Conservation (phyloP, 23 tunicate genomes). For the Oikopleura dioica region DNA sequence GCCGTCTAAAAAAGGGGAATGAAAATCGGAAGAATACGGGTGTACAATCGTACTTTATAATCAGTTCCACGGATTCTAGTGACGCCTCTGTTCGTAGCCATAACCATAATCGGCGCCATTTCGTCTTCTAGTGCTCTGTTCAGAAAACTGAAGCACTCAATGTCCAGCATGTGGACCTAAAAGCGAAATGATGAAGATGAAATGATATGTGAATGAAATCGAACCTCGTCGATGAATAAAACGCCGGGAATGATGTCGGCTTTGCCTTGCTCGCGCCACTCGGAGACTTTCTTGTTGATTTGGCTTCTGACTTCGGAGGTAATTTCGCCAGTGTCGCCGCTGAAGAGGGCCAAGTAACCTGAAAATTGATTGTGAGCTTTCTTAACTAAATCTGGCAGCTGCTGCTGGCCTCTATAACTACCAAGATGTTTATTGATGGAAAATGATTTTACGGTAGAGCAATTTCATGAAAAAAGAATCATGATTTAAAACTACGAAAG, state of each 20-base stretch:
- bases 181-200: not conserved
- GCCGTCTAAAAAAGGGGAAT: no score
- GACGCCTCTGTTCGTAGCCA: constrained; percentile 95
- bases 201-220: not conserved
- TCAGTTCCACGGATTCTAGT: constrained; percentile 93
- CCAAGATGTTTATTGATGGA: no score
- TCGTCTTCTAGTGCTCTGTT: constrained; percentile 66
- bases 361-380: not conserved
- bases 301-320: constrained; percentile 74
- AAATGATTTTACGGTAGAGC: no score
- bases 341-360: not conserved
- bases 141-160: constrained; percentile 78
- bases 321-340: constrained; percentile 63
- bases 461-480: no score
- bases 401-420: no score
- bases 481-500: no score
- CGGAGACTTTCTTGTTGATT: constrained; percentile 78
- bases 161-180: constrained; percentile 82
- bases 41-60: constrained; percentile 16
- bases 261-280: constrained; percentile 98
- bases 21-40: not conserved
- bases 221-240: constrained; percentile 54
- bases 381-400: no score
- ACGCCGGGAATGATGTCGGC: constrained; percentile 96
- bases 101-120: constrained; percentile 78